These are phyloP conservation scores for Chitala chitala DNA, from an alignment of 2,113 vertebrate genomes.

Conservation along the genomic window DNA sequence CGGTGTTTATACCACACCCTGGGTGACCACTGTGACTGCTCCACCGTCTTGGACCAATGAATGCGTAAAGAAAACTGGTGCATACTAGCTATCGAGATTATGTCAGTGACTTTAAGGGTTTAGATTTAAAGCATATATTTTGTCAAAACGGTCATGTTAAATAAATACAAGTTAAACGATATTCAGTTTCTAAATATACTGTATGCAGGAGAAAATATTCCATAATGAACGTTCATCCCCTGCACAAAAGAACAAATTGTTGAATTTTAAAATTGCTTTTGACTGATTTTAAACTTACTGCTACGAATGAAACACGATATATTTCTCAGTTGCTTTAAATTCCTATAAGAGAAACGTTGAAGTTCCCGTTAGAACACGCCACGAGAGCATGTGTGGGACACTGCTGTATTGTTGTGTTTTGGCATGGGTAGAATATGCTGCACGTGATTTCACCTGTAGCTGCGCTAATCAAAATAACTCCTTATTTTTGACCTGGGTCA, in stretches of 20 bases:
- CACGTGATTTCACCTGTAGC: not conserved
- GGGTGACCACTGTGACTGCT: too few relatives aligned
- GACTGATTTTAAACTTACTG: not conserved
- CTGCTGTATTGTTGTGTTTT: not conserved
- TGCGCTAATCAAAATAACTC: too few relatives aligned
- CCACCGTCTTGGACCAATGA: too few relatives aligned
- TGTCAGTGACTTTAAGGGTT: too few relatives aligned
- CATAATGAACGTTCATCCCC: too few relatives aligned
- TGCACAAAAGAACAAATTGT: slow-evolving; percentile 6
- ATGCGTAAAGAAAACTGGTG: not conserved
- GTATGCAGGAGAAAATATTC: too few relatives aligned
- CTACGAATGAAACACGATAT: too few relatives aligned
- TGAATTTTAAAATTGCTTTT: not conserved
- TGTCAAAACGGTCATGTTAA: not conserved
- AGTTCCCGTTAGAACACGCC: not conserved
- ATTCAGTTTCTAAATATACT: too few relatives aligned
- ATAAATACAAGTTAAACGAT: slow-evolving; percentile 1
- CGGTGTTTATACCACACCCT: too few relatives aligned
- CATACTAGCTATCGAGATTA: not conserved
- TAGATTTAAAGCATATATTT: not conserved
- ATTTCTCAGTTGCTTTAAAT: too few relatives aligned
- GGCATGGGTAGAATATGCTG: not conserved
- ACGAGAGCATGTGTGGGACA: not conserved
- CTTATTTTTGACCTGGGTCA: not conserved
- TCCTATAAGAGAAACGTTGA: not conserved